Evolutionary conservation across 2,113 vertebrate genomes (phyloP).

Genomic region (Peromyscus leucopus): DNA sequence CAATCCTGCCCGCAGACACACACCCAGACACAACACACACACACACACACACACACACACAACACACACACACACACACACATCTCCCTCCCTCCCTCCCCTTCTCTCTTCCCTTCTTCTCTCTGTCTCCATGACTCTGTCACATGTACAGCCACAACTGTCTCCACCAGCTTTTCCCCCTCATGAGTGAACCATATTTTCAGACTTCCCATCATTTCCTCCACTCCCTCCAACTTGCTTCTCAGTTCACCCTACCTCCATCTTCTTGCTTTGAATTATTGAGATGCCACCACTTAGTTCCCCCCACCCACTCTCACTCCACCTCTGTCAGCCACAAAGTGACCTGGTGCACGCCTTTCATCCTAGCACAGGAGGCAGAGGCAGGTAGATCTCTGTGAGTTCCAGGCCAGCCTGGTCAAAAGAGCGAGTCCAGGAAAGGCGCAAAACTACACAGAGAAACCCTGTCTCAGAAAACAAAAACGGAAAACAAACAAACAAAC

Average conservation of each 20-base stretch:
- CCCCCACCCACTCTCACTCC: too few relatives aligned
- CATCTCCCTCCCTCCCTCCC: fast-evolving
- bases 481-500: too few relatives aligned
- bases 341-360: too few relatives aligned
- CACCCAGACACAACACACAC: neutral
- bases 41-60: too few relatives aligned
- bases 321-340: neutral
- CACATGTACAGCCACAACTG: too few relatives aligned
- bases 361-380: too few relatives aligned
- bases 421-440: too few relatives aligned
- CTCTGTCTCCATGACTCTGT: neutral
- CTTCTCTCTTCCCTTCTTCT: fast-evolving
- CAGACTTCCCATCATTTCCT: neutral
- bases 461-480: too few relatives aligned
- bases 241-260: neutral
- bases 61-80: neutral
- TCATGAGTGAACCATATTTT: neutral
- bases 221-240: neutral
- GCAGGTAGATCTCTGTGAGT: too few relatives aligned
- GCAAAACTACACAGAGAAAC: too few relatives aligned
- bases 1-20: neutral
- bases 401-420: too few relatives aligned
- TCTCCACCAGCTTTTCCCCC: neutral
- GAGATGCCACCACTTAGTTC: neutral
- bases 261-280: neutral